Percentiles rank a stretch among this genome's conserved stretches.
These are phyloP conservation scores for Climacteris rufus DNA, from an alignment of 2,113 vertebrate genomes.

Conservation along the genomic window DNA sequence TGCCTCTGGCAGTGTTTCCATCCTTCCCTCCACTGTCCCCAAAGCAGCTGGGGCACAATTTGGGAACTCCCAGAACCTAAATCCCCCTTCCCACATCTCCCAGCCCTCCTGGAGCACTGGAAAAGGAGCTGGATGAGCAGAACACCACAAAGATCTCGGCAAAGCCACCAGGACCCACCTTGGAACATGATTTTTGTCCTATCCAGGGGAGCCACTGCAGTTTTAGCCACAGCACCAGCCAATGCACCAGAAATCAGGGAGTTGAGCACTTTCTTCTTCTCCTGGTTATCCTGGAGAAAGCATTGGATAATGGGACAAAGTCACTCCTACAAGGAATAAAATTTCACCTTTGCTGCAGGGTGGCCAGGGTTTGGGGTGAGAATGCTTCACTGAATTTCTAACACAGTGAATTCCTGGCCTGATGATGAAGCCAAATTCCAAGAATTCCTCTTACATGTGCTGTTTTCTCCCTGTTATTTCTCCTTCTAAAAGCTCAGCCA, in stretches of 20 bases:
- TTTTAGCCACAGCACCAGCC: conserved; percentile 95
- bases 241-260: conserved; percentile 89
- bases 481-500: neutral
- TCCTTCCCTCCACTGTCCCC: neutral
- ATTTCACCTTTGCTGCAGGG: neutral
- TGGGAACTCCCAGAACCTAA: neutral
- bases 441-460: neutral
- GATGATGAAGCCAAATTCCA: neutral
- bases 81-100: rapidly evolving
- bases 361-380: neutral
- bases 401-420: neutral
- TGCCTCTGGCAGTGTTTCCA: too few relatives aligned
- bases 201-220: conserved; percentile 91
- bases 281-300: conserved; percentile 72
- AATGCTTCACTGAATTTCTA: neutral
- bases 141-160: rapidly evolving
- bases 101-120: too few relatives aligned
- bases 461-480: neutral
- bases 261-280: conserved; percentile 79
- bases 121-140: neutral
- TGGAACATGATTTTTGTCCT: conserved; percentile 99
- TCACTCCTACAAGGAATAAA: neutral
- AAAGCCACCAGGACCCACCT: conserved; percentile 66
- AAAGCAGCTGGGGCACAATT: neutral
- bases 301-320: neutral